A percentile compares a stretch with the other conserved stretches of the same genome.
These are phyloP conservation scores for Spodoptera litura DNA, from an alignment of 1,140 invertebrate species.

Conservation along the genomic window DNA sequence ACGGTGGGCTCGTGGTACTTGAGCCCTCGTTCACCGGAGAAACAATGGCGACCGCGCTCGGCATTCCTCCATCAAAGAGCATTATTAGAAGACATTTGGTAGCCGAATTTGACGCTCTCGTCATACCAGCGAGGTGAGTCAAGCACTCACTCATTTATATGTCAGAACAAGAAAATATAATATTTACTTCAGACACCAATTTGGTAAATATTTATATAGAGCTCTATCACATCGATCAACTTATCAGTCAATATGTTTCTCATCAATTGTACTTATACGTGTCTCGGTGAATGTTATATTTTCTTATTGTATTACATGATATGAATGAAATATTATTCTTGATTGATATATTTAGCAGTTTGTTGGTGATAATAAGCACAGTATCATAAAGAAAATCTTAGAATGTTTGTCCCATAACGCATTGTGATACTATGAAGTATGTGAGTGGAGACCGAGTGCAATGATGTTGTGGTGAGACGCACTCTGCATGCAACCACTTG, in stretches of 20 bases:
- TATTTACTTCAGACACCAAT: slow-evolving; percentile 52
- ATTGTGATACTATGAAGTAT: slow-evolving; percentile 21
- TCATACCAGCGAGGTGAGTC: slow-evolving; percentile 95
- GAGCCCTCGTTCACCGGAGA: slow-evolving; percentile 97
- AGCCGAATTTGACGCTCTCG: slow-evolving; percentile 95
- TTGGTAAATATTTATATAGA: slow-evolving; percentile 28
- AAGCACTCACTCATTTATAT: slow-evolving; percentile 34
- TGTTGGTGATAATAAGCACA: slow-evolving; percentile 47
- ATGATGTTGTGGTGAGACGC: slow-evolving; percentile 20
- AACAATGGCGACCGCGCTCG: slow-evolving; percentile 96
- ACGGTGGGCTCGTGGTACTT: slow-evolving; percentile 96
- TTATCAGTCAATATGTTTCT: slow-evolving; percentile 35
- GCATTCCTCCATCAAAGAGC: slow-evolving; percentile 96
- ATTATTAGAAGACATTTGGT: slow-evolving; percentile 96
- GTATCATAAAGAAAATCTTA: slow-evolving; percentile 29
- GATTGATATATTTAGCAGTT: slow-evolving; percentile 38
- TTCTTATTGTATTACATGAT: slow-evolving; percentile 45
- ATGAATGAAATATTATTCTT: slow-evolving; percentile 31
- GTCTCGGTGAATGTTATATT: slow-evolving; percentile 52
- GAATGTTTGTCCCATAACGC: slow-evolving; percentile 34
- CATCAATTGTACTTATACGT: slow-evolving; percentile 25
- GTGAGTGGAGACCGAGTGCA: slow-evolving; percentile 1
- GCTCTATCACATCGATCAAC: slow-evolving; percentile 35
- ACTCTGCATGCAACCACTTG: slow-evolving; percentile 39
- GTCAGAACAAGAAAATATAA: slow-evolving; percentile 55